Conservation (phyloP, 2,797 vertebrate genomes). For the Epinephelus malabaricus region DNA sequence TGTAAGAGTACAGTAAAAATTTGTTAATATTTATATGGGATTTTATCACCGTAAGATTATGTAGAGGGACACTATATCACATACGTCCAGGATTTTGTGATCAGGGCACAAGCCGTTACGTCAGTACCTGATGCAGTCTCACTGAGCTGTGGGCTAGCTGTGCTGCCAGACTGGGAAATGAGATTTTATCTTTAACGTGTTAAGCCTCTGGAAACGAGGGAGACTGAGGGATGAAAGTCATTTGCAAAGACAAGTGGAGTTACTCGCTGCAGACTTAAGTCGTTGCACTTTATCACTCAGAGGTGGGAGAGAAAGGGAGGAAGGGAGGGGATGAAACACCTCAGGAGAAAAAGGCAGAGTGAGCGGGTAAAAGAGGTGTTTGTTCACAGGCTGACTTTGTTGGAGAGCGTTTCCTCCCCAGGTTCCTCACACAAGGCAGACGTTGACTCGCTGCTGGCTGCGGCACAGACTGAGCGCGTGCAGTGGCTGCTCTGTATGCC, state of each 20-base stretch:
- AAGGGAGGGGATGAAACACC: conserved; percentile 39
- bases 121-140: conserved; percentile 44
- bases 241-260: conserved; percentile 76
- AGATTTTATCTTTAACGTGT: conserved; percentile 70
- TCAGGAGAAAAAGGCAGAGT: conserved; percentile 48
- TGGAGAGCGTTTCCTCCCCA: conserved; percentile 69
- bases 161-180: conserved; percentile 40
- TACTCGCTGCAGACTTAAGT: conserved; percentile 63
- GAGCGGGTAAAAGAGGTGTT: conserved; percentile 70
- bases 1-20: too few relatives aligned
- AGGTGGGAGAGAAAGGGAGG: conserved; percentile 30
- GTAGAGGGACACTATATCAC: neutral
- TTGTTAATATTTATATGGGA: neutral
- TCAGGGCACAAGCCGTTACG: conserved; percentile 31
- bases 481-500: conserved; percentile 78
- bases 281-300: conserved; percentile 59
- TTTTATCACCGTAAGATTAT: conserved; percentile 2
- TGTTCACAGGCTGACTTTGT: conserved; percentile 77
- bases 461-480: conserved; percentile 60
- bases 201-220: conserved; percentile 68
- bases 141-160: conserved; percentile 41
- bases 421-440: conserved; percentile 76
- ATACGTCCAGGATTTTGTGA: conserved; percentile 1
- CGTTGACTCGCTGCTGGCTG: conserved; percentile 74
- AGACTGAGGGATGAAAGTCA: conserved; percentile 74